Evolutionary conservation across 2,888 invertebrate genomes (phyloP).

Genomic region (Lepidochrysops patricia): DNA sequence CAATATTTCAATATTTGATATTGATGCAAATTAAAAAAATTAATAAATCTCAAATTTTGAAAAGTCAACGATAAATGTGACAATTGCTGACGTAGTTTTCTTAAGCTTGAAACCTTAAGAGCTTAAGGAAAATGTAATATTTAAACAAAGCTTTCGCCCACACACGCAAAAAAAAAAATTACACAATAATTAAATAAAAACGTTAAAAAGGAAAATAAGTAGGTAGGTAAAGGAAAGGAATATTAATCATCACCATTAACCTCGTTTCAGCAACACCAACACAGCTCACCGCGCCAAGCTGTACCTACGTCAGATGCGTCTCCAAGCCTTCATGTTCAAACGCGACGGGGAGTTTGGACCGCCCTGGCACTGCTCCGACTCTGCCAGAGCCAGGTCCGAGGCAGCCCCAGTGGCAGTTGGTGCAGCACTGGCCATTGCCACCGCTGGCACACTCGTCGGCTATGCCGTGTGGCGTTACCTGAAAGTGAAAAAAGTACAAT

Average conservation of each 20-base stretch:
- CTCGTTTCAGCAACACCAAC: constrained; percentile 38
- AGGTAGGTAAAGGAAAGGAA: no score
- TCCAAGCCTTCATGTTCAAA: constrained; percentile 93
- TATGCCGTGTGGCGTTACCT: constrained; percentile 91
- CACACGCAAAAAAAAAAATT: no score
- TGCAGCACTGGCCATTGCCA: constrained; percentile 87
- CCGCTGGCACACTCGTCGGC: constrained; percentile 85
- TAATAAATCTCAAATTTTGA: no score
- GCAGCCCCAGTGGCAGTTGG: constrained; percentile 86
- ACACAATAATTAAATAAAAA: no score
- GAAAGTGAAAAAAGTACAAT: constrained; percentile 92
- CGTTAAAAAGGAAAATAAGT: no score
- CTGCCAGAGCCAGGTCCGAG: constrained; percentile 78
- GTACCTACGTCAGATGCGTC: constrained; percentile 79
- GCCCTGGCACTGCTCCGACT: constrained; percentile 77
- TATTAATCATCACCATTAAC: neutral
- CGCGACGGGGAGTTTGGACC: constrained; percentile 80
- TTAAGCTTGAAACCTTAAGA: no score
- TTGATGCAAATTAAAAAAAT: no score
- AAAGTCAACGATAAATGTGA: no score
- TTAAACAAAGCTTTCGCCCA: no score
- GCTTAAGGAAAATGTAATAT: no score
- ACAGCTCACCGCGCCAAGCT: constrained; percentile 75
- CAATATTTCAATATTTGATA: no score
- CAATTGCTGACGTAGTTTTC: no score